Base-by-base conservation (phyloP, 23 tunicate genomes). In the Phallusia fumigata region DNA sequence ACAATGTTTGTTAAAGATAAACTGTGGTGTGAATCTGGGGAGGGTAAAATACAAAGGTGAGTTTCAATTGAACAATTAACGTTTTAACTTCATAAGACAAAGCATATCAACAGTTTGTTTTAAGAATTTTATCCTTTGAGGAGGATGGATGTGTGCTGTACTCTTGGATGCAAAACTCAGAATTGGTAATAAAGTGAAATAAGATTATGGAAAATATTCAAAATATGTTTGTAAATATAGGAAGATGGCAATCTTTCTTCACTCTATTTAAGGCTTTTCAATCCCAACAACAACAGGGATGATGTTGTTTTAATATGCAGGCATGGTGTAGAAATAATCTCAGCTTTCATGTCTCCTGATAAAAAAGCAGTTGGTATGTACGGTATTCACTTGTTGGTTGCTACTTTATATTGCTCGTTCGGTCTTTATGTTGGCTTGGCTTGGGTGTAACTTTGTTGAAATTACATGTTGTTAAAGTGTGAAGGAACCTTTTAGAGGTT, bases 281-380 rank as follows among this genome's bases (percentile, higher is more conserved):
- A 87, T 76, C 69, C 91, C 30, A 31, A 18, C 36, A 87, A 19
- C 53, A 74, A 87, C 31, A 64, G 15, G 19, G 97, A 92, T 69
- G 76, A 83, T 28, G 74, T 92, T 19, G 53, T 92, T 30, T 80
- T 83, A 53, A 53, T 83, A 12, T 73, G 75, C 52, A 49, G 74
- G 44, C 32, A 76, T 18, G 19, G 33, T 51, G 80, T 40, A 19
- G 91, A 87, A 15, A 74, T 92, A 32, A 83, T 84, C 16, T 84
- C 80, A 36, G 91, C 91, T 5, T 87, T 88, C 11, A 28, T 92
- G 15, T 88, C 90, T 21, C 83, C 84, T 35, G 88, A 87, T 28
- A 77, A 74, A 18, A 44, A 76, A 45, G 91, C 82, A 18, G 33
- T 92, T 51, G 97, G 91, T 87, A 81, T 33, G 65, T 34, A 3